These are phyloP conservation scores for Pogona vitticeps DNA, from an alignment of 2,113 vertebrate species.

Conservation along the genomic window DNA sequence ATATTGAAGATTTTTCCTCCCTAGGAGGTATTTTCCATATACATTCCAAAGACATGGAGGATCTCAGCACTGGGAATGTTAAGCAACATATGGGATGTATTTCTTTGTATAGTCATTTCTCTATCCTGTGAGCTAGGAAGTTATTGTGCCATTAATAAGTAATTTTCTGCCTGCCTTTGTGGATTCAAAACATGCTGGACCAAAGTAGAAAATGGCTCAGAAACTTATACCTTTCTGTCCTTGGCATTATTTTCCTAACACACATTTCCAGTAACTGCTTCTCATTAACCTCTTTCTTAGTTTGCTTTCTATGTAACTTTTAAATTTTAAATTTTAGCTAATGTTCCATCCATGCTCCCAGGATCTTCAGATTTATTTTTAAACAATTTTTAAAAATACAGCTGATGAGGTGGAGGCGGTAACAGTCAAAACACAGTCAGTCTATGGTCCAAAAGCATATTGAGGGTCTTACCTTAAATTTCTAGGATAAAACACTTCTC, in stretches of 20 bases:
- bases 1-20: background rate
- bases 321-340: background rate
- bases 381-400: background rate
- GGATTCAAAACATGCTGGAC: background rate
- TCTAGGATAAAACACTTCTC: too few species aligned
- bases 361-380: background rate
- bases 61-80: background rate
- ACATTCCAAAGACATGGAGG: background rate
- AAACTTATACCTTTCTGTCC: background rate
- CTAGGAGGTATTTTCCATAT: background rate
- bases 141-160: background rate
- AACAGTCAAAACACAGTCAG: too few species aligned
- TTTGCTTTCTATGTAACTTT: background rate
- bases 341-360: background rate
- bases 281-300: background rate
- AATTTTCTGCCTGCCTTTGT: background rate
- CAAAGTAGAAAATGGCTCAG: background rate
- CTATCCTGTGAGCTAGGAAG: too few species aligned
- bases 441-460: too few species aligned
- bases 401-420: too few species aligned
- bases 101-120: background rate
- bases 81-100: background rate
- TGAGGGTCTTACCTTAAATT: too few species aligned
- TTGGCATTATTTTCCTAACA: background rate
- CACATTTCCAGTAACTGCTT: background rate